phyloP scores from a whole-genome alignment of 2,113 vertebrate genomes.

The Coregonus clupeaformis region DNA sequence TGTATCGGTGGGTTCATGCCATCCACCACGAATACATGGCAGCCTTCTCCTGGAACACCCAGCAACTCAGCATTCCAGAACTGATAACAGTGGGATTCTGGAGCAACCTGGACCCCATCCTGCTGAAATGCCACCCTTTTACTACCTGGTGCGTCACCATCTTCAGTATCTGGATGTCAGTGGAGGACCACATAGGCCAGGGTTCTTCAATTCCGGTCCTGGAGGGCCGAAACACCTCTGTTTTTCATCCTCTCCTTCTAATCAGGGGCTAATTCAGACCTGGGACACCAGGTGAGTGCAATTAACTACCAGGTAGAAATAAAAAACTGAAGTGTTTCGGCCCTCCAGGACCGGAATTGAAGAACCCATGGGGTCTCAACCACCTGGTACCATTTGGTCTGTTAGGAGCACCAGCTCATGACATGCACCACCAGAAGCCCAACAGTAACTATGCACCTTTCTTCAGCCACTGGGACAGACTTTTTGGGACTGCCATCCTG shows the following conservation, averaged over 20 bases:
- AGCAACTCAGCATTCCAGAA: slow-evolving; percentile 69
- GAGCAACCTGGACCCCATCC: slow-evolving; percentile 66
- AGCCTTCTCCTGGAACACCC: slow-evolving; percentile 67
- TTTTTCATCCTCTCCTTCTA: no score
- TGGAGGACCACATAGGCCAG: slow-evolving; percentile 75
- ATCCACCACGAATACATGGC: slow-evolving; percentile 66
- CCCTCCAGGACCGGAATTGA: no score
- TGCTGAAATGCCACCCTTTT: slow-evolving; percentile 64
- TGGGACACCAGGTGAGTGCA: no score
- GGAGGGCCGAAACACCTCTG: no score
- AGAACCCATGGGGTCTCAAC: slow-evolving; percentile 65
- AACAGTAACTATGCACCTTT: slow-evolving; percentile 71
- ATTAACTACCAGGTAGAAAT: no score
- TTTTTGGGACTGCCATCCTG: slow-evolving; percentile 58
- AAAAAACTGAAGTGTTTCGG: no score
- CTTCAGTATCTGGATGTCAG: slow-evolving; percentile 70
- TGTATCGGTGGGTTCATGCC: slow-evolving; percentile 68
- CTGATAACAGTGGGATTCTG: slow-evolving; percentile 69
- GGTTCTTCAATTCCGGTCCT: no score
- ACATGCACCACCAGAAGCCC: slow-evolving; percentile 72
- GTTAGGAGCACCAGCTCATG: slow-evolving; percentile 67
- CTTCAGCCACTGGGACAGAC: slow-evolving; percentile 74
- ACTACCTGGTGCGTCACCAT: slow-evolving; percentile 61
- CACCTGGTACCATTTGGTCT: slow-evolving; percentile 66
- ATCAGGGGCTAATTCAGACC: no score